Evolutionary conservation across 92 coral and sea anemone species (phyloP), one percentile per base, ranked within the genome.

Genomic region (Porites cylindrica): DNA sequence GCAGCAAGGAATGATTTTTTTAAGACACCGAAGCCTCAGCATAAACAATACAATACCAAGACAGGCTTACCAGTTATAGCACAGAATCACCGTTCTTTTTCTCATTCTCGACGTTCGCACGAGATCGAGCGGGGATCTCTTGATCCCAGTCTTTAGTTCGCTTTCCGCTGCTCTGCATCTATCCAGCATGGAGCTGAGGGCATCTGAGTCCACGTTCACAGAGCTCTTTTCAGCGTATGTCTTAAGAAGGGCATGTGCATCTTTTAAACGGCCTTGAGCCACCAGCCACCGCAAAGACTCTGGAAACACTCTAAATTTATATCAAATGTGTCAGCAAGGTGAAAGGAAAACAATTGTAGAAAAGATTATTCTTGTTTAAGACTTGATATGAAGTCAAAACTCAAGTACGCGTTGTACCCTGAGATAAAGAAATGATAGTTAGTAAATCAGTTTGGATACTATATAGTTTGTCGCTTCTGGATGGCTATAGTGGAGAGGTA

Each of bases 261-360:
- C 87, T 7, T 86, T 83, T 18, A 82, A 63, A 12, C 91, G 86
- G 52, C 89, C 85, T 12, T 90, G 83, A 76, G 74, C 43, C 43
- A 87, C 87, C 58, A 92, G 88, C 93, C 93, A 92, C 23, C 96
- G 89, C 59, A 92, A 80, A 63, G 96, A 93, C 84, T 93, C 96
- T 2, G 96, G 96, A 68, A 92, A 81, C 12, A 85, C 77, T 50
- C 87, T 83, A 51, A 12, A 71, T 13, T 5, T 9, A 32, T 10
- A 72, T 8, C 13, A 72, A 18, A 51, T 10, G 13, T 56, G 14
- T 56, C 2, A 56, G 61, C 61, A 14, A 11, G 61, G 12, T 10
- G 0, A 38, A 38, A 38, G 43, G 47, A 38, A 38, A 38, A 38
- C 47, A 10, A 54, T 26, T 56, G 13, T 2, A 56, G 61, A 56